Evolutionary conservation across 30 jellyfish, hydroid and myxozoan species (phyloP).

Genomic region (Hydra vulgaris): DNA sequence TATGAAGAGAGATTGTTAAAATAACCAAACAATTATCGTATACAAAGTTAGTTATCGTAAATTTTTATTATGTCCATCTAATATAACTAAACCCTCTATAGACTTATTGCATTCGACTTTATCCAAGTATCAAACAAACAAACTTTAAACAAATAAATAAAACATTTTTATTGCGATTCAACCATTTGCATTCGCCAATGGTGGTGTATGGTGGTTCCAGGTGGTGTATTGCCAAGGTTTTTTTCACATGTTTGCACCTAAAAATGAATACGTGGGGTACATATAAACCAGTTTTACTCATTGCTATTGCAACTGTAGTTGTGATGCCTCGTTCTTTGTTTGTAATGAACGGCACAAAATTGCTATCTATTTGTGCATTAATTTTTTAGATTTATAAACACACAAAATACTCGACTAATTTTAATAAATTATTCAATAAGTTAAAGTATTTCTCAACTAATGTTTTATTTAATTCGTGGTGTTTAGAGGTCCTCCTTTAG

Average conservation of each 20-base stretch:
- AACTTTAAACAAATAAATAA: too few relatives aligned
- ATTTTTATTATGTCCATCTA: neutral
- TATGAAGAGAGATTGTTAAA: neutral
- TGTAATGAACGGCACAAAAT: neutral
- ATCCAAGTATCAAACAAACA: too few relatives aligned
- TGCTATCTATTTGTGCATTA: neutral
- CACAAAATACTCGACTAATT: neutral
- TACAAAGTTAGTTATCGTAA: neutral
- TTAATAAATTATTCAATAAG: neutral
- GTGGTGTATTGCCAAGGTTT: neutral
- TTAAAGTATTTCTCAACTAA: neutral
- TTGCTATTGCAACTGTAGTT: neutral
- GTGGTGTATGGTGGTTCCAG: neutral
- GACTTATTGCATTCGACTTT: neutral
- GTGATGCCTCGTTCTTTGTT: neutral
- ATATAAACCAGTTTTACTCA: neutral
- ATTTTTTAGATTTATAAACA: neutral
- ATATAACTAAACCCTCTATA: neutral
- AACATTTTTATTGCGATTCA: neutral
- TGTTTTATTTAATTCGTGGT: neutral
- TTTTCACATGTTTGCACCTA: neutral
- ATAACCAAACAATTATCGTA: neutral
- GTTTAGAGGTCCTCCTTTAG: too few relatives aligned
- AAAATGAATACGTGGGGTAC: neutral
- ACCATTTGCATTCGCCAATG: neutral